Conservation (phyloP, 1,140 invertebrate species). For the Neoseiulus cucumeris region DNA sequence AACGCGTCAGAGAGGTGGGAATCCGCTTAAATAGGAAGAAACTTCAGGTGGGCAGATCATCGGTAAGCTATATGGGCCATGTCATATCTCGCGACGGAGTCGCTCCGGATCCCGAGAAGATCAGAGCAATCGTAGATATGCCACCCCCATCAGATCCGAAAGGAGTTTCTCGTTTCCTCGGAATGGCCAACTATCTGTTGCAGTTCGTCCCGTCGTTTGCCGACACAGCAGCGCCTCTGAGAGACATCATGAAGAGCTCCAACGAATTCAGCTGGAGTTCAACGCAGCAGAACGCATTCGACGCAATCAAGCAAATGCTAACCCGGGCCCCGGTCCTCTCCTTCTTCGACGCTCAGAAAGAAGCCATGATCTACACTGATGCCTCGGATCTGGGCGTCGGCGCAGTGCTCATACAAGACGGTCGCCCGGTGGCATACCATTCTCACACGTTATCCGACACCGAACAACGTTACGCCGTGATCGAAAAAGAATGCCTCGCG, state of each 20-base stretch:
- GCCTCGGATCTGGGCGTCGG: no score
- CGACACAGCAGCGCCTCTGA: neutral
- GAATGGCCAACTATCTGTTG: constrained; percentile 16
- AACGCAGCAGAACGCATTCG: no score
- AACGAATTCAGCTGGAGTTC: no score
- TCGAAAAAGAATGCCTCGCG: no score
- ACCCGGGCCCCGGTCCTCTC: no score
- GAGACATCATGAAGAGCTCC: neutral
- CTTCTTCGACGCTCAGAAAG: no score
- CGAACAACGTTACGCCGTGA: no score
- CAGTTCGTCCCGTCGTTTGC: neutral
- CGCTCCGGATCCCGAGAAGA: constrained; percentile 26
- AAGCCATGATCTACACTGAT: no score
- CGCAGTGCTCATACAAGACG: no score
- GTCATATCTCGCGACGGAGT: constrained; percentile 23
- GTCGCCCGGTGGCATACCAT: no score
- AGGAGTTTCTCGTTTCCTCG: constrained; percentile 25
- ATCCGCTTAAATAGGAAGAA: constrained; percentile 6
- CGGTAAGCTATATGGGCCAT: constrained; percentile 20
- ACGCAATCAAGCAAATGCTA: no score
- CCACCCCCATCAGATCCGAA: constrained; percentile 24
- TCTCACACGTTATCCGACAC: constrained; percentile 14
- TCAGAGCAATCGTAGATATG: constrained; percentile 27
- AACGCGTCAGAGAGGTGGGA: neutral
- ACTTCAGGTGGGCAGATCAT: neutral